Base-by-base conservation (phyloP, 2,888 invertebrate species). In the Tuberolachnus salignus region DNA sequence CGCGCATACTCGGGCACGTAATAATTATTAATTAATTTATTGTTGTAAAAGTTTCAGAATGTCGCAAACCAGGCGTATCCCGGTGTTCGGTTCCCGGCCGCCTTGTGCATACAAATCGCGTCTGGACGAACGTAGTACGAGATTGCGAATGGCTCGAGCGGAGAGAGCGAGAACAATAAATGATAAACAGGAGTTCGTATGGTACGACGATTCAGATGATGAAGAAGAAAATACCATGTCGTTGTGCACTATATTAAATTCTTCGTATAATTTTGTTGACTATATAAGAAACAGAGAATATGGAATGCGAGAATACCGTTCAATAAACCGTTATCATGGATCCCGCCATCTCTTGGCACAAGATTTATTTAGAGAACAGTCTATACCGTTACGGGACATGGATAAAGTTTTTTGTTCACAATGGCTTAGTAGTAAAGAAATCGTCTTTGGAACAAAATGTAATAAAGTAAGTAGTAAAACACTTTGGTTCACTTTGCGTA, bases 401-500 rank as follows among this genome's bases (percentile, higher is more conserved):
- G 95, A 95, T 87, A 95, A 95, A 87, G 94, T 83, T 80, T 98
- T 97, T 88, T 95, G 97, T 85, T 95, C 97, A 0, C 93, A 95
- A 85, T 98, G 98, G 97, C 88, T 98, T 53, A 95, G 94, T 83
- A 94, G 95, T 86, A 89, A 95, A 84, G 96, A 96, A 88, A 93
- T 97, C 80, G 94, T 96, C 34, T 95, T 97, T 86, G 98, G 97
- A 75, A 97, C 97, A 70, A 98, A 98, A 86, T 97, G 97, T 87
- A 97, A 97, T 87, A 96, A 95, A 90, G 93, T 94, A 85, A 83
- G 83, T 67, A 83, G 83, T 67, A 80, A 42, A 51, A 46, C 13
- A 44, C 51, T 21, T 1, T 26, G 14, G 49, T 46, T 1, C 46
- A 46, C 3, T 34, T 34, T 34, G 3, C 34, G 3, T 34, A 34